Conservation (phyloP, 2,113 vertebrate species). For the Apus apus region DNA sequence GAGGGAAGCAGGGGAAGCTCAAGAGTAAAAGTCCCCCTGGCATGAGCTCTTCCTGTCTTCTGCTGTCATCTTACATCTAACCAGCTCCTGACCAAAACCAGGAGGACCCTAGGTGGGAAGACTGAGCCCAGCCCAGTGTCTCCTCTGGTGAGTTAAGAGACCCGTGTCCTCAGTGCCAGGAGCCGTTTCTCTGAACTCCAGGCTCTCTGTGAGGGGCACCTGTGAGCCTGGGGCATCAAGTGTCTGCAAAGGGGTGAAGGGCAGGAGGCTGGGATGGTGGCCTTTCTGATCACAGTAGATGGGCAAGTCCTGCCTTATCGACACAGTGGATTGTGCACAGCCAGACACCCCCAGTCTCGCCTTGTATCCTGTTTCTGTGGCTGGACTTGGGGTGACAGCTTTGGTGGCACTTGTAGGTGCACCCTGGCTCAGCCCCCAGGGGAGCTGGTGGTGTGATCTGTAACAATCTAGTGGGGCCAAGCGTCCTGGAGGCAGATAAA, state of each 20-base stretch:
- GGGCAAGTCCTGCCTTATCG: not conserved
- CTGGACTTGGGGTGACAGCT: not conserved
- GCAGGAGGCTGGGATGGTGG: not conserved
- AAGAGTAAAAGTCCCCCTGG: not conserved
- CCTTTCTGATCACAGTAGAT: not conserved
- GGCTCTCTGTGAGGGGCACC: accelerated
- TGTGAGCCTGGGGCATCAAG: not conserved
- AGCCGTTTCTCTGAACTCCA: accelerated
- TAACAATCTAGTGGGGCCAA: not conserved
- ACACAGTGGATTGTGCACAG: not conserved
- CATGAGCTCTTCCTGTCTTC: not conserved
- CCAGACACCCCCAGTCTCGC: not conserved
- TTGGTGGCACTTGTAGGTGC: not conserved
- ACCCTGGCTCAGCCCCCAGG: not conserved
- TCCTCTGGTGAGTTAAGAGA: not conserved
- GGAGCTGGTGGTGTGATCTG: not conserved
- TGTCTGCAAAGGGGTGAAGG: not conserved
- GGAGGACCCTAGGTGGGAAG: not conserved
- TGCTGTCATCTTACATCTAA: not conserved
- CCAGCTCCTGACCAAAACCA: not conserved
- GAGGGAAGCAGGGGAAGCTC: not conserved
- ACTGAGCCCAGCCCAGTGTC: not conserved
- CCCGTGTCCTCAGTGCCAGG: not conserved
- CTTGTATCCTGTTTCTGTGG: no score
- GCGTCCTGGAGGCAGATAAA: not conserved